Evolutionary conservation across 2,888 invertebrate genomes (phyloP).

Genomic region (Acleris cristana): DNA sequence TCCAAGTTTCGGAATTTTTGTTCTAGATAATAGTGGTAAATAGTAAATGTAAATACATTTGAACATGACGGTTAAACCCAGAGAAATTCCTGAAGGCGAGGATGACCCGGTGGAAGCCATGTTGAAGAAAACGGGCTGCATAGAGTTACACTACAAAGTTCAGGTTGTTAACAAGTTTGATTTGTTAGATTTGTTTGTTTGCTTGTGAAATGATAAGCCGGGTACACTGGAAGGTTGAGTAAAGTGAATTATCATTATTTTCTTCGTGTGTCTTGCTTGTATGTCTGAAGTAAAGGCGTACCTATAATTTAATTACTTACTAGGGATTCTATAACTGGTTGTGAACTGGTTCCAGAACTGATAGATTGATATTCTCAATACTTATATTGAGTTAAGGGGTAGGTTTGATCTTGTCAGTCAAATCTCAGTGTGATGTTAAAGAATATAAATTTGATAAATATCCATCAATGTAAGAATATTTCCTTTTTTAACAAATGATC

Average conservation of each 20-base stretch:
- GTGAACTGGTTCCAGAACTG: no score
- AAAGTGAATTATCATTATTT: not conserved
- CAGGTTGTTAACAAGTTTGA: conserved; percentile 83
- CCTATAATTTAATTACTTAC: no score
- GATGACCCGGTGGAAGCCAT: conserved; percentile 95
- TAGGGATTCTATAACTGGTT: no score
- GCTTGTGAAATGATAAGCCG: conserved; percentile 2
- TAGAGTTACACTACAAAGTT: conserved; percentile 94
- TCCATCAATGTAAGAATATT: no score
- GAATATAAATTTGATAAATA: no score
- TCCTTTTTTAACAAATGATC: no score
- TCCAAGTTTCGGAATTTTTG: no score
- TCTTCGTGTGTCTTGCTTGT: not conserved
- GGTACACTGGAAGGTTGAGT: not conserved
- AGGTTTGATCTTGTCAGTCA: no score
- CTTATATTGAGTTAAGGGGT: no score
- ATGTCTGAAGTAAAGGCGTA: no score
- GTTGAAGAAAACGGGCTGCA: conserved; percentile 95
- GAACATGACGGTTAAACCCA: conserved; percentile 71
- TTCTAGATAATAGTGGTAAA: not conserved
- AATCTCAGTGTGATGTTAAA: no score
- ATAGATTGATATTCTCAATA: no score
- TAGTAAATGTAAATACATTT: conserved; percentile 14
- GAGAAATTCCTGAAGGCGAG: conserved; percentile 75
- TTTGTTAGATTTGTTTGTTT: not conserved